These are phyloP conservation scores for Heteronetta atricapilla DNA, from an alignment of 2,113 vertebrate species.

Conservation along the genomic window DNA sequence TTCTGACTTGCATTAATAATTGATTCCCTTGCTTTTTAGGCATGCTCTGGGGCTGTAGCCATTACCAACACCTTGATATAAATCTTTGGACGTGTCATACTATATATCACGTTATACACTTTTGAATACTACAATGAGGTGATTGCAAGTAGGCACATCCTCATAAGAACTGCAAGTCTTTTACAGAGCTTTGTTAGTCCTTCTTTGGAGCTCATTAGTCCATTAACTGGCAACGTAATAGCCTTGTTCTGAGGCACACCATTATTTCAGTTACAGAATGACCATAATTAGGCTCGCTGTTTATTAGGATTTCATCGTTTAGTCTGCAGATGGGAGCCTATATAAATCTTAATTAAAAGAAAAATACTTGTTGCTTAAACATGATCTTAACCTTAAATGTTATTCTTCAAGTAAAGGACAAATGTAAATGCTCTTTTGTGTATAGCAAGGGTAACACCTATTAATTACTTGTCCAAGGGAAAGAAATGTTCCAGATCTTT, in stretches of 20 bases:
- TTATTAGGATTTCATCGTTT: conserved; percentile 36
- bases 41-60: neutral
- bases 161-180: neutral
- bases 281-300: conserved; percentile 43
- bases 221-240: conserved; percentile 11
- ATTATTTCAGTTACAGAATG: conserved; percentile 52
- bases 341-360: conserved; percentile 60
- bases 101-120: neutral
- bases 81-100: neutral
- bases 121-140: neutral
- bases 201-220: conserved; percentile 2
- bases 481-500: neutral
- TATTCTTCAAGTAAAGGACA: conserved; percentile 3
- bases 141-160: neutral
- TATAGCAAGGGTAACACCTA: neutral
- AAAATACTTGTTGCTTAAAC: conserved; percentile 32
- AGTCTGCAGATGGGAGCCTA: neutral
- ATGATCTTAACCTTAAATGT: conserved; percentile 17
- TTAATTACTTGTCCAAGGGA: neutral
- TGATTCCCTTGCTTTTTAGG: neutral
- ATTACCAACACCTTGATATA: neutral
- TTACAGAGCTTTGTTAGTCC: neutral
- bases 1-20: neutral
- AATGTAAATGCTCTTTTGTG: neutral
- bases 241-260: conserved; percentile 2